Percentiles rank a stretch among this genome's conserved stretches.
These are phyloP conservation scores for Phrynocephalus vlangalii DNA, from an alignment of 2,797 vertebrate genomes.

Conservation along the genomic window DNA sequence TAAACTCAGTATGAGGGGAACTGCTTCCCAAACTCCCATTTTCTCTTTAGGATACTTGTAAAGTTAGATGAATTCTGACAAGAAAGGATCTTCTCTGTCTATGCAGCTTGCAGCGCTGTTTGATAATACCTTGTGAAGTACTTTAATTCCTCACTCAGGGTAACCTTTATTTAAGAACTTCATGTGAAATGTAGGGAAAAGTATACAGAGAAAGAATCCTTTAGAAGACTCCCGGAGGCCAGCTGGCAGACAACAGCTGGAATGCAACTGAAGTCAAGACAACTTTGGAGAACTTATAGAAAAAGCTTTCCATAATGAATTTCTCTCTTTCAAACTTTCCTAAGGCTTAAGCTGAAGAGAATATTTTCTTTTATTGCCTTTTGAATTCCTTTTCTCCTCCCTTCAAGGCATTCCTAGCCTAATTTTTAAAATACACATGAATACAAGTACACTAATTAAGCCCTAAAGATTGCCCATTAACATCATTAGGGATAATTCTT, in stretches of 20 bases:
- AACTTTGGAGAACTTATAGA: conserved; percentile 29
- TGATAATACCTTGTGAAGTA: conserved; percentile 1
- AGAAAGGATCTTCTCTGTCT: neutral
- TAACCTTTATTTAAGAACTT: conserved; percentile 17
- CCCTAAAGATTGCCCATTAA: conserved; percentile 6
- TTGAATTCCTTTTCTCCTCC: neutral
- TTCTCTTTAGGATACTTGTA: neutral
- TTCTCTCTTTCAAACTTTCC: conserved; percentile 8
- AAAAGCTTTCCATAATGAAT: conserved; percentile 20
- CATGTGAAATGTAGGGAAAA: neutral
- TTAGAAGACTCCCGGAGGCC: conserved; percentile 8
- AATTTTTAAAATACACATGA: conserved; percentile 13
- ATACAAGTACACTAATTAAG: conserved; percentile 17
- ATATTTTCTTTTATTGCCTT: neutral
- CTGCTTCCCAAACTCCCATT: neutral
- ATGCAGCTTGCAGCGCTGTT: neutral
- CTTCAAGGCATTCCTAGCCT: neutral
- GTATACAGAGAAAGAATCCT: neutral
- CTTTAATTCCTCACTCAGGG: conserved; percentile 6
- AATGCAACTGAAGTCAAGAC: neutral
- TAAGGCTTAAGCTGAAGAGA: conserved; percentile 18
- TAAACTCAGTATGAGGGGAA: neutral
- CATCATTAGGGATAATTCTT: neutral
- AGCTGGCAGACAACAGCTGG: conserved; percentile 14
- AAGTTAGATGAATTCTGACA: neutral